phyloP scores from a whole-genome alignment of 2,888 invertebrate genomes.

The Altica lythri region DNA sequence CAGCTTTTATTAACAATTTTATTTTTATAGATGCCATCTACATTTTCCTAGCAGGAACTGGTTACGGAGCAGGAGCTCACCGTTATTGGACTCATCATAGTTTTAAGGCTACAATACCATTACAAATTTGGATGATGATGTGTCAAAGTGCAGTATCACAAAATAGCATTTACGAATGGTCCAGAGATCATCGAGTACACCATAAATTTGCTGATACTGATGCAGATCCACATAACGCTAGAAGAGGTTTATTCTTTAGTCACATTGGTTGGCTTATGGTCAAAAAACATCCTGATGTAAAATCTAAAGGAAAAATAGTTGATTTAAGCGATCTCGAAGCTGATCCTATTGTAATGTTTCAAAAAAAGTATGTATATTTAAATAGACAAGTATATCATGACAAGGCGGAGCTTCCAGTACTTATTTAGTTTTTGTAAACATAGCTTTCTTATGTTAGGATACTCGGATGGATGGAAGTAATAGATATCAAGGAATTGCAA shows the following conservation, averaged over 20 bases:
- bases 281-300: slow-evolving; percentile 81
- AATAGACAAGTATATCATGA: background rate
- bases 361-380: slow-evolving; percentile 62
- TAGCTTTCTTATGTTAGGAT: background rate
- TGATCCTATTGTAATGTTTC: slow-evolving; percentile 77
- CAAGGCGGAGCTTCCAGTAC: background rate
- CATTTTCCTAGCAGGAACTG: too few relatives aligned
- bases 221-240: slow-evolving; percentile 83
- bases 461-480: background rate
- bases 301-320: slow-evolving; percentile 68
- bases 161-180: slow-evolving; percentile 91
- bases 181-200: slow-evolving; percentile 84
- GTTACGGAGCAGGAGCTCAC: too few relatives aligned
- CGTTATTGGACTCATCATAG: too few relatives aligned
- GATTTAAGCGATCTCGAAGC: slow-evolving; percentile 73
- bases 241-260: slow-evolving; percentile 77
- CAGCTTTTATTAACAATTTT: too few relatives aligned
- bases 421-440: background rate
- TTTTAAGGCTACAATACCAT: too few relatives aligned
- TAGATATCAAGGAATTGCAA: background rate
- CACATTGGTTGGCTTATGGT: slow-evolving; percentile 91
- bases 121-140: too few relatives aligned
- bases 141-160: too few relatives aligned
- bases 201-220: slow-evolving; percentile 88
- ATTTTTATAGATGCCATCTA: too few relatives aligned